Base-by-base conservation (phyloP, 2,797 vertebrate genomes). In the Sphenodon punctatus region DNA sequence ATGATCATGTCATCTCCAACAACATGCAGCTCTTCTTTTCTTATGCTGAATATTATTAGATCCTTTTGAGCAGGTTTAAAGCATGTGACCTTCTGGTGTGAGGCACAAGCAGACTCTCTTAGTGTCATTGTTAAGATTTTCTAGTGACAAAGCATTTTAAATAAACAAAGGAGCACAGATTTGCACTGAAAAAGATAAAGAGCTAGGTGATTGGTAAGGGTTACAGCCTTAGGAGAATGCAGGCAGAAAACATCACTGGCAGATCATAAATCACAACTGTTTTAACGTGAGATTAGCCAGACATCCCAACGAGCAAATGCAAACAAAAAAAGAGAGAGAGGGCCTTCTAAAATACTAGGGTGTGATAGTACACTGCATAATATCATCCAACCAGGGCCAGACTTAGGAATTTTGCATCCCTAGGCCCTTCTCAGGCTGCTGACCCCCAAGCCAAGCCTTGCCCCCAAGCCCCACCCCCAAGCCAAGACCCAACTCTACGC, bases 1-100 rank as follows among this genome's bases (percentile, higher is more conserved):
- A 95, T 91, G 89, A 92, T 89, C 61, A 69, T 92, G 93, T 88
- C 83, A 90, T 91, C 87, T 92, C 73, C 73, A 90, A 76, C 65
- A 56, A 38, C 80, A 94, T 41, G 15, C 56, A 87, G 86, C 67
- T 90, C 79, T 90, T 74, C 84, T 88, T 71, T 68, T 90, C 77
- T 34, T 79, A 90, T 20, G 10, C 80, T 89, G 85, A 92, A 92
- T 89, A 86, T 85, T 86, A 94, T 92, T 93, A 89, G 84, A 80
- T 90, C 92, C 91, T 77, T 77, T 89, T 82, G 86, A 87, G 84
- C 66, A 89, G 83, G 92, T 90, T 87, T 82, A 85, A 60, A 91
- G 46, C 78, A 80, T 1, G 1, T 89, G 86, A 90, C 88, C 91
- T 85, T 91, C 84, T 41, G 46, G 80, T 48, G 46, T 83, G 88